Evolutionary conservation across 2,113 vertebrate species (phyloP).

Genomic region (Lethenteron reissneri): DNA sequence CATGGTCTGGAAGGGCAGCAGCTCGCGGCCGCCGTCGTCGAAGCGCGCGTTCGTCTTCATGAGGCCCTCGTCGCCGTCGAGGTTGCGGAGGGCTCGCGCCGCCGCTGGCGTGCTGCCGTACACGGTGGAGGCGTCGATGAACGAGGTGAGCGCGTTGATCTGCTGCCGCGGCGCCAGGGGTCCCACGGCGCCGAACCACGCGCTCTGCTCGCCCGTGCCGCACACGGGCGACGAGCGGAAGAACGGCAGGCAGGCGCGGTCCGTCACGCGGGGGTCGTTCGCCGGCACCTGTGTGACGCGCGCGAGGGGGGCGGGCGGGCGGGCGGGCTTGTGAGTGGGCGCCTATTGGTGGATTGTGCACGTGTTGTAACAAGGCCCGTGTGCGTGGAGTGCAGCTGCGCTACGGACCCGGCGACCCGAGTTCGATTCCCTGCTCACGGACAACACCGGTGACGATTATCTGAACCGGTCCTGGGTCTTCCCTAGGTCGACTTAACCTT

Average conservation of each 20-base stretch:
- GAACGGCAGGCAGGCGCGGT: slow-evolving; percentile 42
- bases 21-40: slow-evolving; percentile 26
- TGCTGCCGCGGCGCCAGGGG: slow-evolving; percentile 37
- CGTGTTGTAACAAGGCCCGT: too few species aligned
- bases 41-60: slow-evolving; percentile 32
- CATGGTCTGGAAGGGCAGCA: slow-evolving; percentile 32
- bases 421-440: too few species aligned
- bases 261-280: slow-evolving; percentile 13
- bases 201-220: slow-evolving; percentile 11
- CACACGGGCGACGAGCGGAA: slow-evolving; percentile 48
- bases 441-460: too few species aligned
- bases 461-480: too few species aligned
- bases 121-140: slow-evolving; percentile 63
- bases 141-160: slow-evolving; percentile 54
- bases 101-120: slow-evolving; percentile 35
- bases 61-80: slow-evolving; percentile 35
- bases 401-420: too few species aligned
- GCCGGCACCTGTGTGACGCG: slow-evolving; percentile 24
- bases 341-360: too few species aligned
- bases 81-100: slow-evolving; percentile 34
- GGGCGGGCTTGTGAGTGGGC: too few species aligned
- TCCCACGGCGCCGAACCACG: slow-evolving; percentile 14
- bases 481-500: too few species aligned
- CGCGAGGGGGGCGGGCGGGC: too few species aligned
- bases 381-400: too few species aligned